Conservation (phyloP, 2,888 invertebrate species). For the Epinotia bilunana region DNA sequence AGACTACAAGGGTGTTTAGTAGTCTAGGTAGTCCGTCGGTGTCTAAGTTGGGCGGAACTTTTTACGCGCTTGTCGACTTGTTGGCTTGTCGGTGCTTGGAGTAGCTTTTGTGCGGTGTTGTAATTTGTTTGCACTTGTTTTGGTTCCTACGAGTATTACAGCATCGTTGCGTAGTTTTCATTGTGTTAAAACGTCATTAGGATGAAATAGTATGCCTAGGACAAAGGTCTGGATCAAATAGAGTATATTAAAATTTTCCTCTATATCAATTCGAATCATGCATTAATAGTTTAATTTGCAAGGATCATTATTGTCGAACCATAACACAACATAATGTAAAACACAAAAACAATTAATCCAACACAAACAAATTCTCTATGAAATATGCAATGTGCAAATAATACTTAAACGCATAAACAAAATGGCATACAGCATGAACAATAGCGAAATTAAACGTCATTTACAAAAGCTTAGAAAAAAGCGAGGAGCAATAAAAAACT, state of each 20-base stretch:
- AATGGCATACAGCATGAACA: constrained; percentile 46
- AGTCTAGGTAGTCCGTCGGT: not conserved
- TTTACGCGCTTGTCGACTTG: constrained; percentile 5
- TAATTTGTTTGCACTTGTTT: not conserved
- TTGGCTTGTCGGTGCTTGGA: not conserved
- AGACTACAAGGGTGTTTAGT: constrained; percentile 15
- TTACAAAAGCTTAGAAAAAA: constrained; percentile 50
- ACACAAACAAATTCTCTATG: no score
- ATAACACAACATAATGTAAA: not conserved
- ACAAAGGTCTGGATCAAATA: no score
- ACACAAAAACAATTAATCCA: no score
- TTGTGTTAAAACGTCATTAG: no score
- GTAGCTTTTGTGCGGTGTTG: not conserved
- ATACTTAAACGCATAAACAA: not conserved
- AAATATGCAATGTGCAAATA: no score
- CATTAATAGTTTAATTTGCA: not conserved
- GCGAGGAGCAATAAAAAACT: constrained; percentile 43
- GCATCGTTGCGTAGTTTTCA: no score
- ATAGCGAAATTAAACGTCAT: constrained; percentile 52
- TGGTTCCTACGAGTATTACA: no score
- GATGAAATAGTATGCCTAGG: no score
- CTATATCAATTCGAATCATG: no score
- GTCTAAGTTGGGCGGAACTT: constrained; percentile 1
- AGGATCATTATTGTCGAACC: not conserved
- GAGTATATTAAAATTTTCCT: no score